Percentiles rank a stretch among this genome's conserved stretches.
Conservation (phyloP, 2,888 invertebrate genomes). For the Agrotis exclamationis region DNA sequence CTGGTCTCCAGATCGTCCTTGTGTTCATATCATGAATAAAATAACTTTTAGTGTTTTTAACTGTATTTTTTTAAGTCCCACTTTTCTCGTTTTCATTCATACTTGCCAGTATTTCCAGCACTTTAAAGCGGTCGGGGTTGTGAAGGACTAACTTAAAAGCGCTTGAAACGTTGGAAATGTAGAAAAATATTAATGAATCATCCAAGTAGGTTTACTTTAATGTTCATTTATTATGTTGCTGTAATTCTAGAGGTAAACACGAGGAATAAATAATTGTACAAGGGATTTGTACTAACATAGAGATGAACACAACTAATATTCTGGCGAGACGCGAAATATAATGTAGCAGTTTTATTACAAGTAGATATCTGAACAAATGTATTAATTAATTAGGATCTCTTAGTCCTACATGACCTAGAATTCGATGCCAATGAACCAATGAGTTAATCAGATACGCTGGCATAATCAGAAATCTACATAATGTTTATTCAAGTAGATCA, state of each 20-base stretch:
- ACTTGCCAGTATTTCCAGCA: conserved; percentile 39
- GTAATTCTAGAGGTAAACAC: conserved; percentile 14
- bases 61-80: conserved; percentile 38
- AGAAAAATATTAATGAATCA: conserved; percentile 36
- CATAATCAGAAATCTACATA: conserved; percentile 26
- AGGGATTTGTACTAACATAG: background rate
- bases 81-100: conserved; percentile 42
- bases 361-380: conserved; percentile 23
- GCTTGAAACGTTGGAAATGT: conserved; percentile 41
- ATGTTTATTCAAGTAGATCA: conserved; percentile 24
- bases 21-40: conserved; percentile 24
- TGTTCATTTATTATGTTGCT: conserved; percentile 9
- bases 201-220: conserved; percentile 6
- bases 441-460: conserved; percentile 11
- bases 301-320: conserved; percentile 5
- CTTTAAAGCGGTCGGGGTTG: conserved; percentile 44
- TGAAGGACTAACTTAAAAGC: conserved; percentile 53
- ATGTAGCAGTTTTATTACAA: conserved; percentile 23
- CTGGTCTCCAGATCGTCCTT: conserved; percentile 32
- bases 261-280: background rate
- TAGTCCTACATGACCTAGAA: conserved; percentile 1
- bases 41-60: conserved; percentile 41
- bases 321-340: conserved; percentile 21
- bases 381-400: conserved; percentile 15
- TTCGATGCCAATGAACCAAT: conserved; percentile 3